phyloP scores from a whole-genome alignment of 2,113 vertebrate species.

The Phalacrocorax carbo region DNA sequence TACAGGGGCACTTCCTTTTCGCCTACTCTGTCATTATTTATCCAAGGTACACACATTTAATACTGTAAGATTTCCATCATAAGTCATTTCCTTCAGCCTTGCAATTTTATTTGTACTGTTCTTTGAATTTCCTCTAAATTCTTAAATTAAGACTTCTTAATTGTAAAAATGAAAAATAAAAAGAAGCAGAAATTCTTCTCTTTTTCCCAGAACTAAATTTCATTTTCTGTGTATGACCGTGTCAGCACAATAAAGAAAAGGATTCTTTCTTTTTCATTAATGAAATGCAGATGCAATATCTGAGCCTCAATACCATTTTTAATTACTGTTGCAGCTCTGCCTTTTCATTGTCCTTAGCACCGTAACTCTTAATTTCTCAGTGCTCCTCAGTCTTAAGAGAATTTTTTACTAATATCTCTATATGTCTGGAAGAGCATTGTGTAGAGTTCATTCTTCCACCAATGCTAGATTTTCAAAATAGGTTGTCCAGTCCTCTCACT shows the following conservation, averaged over 20 bases:
- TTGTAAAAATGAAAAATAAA: too few relatives aligned
- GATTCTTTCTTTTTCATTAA: not conserved
- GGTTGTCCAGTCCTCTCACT: not conserved
- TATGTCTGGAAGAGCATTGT: not conserved
- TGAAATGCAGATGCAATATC: not conserved
- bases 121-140: not conserved
- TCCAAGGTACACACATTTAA: constrained; percentile 1
- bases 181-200: too few relatives aligned
- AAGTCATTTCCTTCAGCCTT: not conserved
- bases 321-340: not conserved
- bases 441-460: not conserved
- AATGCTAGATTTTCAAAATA: not conserved
- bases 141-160: too few relatives aligned
- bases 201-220: not conserved
- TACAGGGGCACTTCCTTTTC: not conserved
- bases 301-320: not conserved
- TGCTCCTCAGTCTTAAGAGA: not conserved
- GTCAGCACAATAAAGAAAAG: not conserved
- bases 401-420: not conserved
- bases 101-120: not conserved
- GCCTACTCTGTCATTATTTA: not conserved
- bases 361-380: not conserved
- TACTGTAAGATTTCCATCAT: not conserved
- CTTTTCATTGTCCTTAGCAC: not conserved
- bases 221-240: not conserved